phyloP scores from a whole-genome alignment of 2,888 invertebrate species.

The Chymomyza fuscimana region DNA sequence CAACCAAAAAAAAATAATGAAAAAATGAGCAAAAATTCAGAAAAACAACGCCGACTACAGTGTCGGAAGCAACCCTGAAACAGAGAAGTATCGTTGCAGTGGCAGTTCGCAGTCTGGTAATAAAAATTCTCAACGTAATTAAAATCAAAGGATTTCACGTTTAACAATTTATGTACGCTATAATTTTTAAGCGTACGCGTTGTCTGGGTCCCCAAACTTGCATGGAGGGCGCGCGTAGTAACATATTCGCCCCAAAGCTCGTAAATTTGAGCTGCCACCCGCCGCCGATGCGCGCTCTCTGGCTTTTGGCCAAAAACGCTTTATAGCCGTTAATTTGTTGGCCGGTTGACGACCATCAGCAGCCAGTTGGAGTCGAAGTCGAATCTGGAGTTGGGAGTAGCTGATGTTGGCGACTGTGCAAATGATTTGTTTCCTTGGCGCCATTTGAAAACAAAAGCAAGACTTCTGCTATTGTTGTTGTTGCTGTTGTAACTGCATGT shows the following conservation, averaged over 20 bases:
- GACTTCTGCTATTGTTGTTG: slow-evolving; percentile 41
- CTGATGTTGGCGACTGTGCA: slow-evolving; percentile 47
- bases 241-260: slow-evolving; percentile 36
- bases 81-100: not conserved
- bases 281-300: slow-evolving; percentile 9
- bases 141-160: slow-evolving; percentile 76
- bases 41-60: not conserved
- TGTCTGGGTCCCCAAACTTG: not conserved
- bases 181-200: slow-evolving; percentile 52
- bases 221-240: not conserved
- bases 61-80: not conserved
- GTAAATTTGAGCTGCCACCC: slow-evolving; percentile 52
- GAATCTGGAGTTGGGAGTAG: slow-evolving; percentile 24
- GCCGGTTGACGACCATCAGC: slow-evolving; percentile 23
- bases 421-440: slow-evolving; percentile 77
- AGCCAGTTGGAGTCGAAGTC: not conserved
- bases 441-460: slow-evolving; percentile 68
- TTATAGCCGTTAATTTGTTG: slow-evolving; percentile 72
- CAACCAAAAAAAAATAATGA: slow-evolving; percentile 39
- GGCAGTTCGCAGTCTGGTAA: slow-evolving; percentile 47
- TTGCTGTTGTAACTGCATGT: not conserved
- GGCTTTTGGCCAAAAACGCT: slow-evolving; percentile 54
- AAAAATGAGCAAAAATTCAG: slow-evolving; percentile 25
- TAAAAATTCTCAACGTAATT: slow-evolving; percentile 73
- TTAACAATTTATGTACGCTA: slow-evolving; percentile 73